A percentile compares a stretch with the other conserved stretches of the same genome.
Conservation (phyloP, 1,140 invertebrate species). For the Drosophila tristis region DNA sequence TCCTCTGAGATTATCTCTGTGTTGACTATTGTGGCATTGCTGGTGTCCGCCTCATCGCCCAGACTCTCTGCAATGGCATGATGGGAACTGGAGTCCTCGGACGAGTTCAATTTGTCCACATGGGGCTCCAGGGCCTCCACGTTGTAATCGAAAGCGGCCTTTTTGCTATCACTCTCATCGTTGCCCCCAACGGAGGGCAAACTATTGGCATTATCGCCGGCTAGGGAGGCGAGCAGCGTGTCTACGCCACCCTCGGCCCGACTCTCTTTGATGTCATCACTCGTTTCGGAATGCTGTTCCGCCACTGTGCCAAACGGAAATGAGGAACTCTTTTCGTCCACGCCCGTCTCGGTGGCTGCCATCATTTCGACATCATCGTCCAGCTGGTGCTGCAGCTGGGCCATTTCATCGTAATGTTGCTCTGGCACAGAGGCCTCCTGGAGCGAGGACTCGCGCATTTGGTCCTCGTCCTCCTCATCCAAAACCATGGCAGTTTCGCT, state of each 20-base stretch:
- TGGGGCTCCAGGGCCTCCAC: slow-evolving; percentile 29
- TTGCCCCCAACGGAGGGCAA: slow-evolving; percentile 84
- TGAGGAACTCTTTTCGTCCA: slow-evolving; percentile 82
- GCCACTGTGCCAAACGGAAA: slow-evolving; percentile 73
- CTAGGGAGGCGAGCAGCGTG: slow-evolving; percentile 76
- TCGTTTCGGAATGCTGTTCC: slow-evolving; percentile 75
- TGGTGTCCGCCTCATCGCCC: slow-evolving; percentile 63
- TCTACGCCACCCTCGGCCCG: slow-evolving; percentile 62
- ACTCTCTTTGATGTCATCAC: slow-evolving; percentile 67
- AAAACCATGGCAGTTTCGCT: slow-evolving; percentile 22
- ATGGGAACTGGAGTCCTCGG: slow-evolving; percentile 64
- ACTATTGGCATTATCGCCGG: slow-evolving; percentile 83
- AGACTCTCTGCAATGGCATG: slow-evolving; percentile 67
- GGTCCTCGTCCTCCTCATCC: slow-evolving; percentile 36
- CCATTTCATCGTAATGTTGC: slow-evolving; percentile 40
- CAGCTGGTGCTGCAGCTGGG: slow-evolving; percentile 29
- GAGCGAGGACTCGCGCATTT: slow-evolving; percentile 20
- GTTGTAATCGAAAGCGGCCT: slow-evolving; percentile 68
- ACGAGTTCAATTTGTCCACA: slow-evolving; percentile 63
- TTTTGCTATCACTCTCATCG: slow-evolving; percentile 70
- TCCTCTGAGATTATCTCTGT: slow-evolving; percentile 90
- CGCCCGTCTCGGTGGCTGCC: slow-evolving; percentile 43
- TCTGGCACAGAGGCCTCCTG: slow-evolving; percentile 10
- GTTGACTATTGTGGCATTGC: slow-evolving; percentile 85
- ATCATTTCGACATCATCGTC: slow-evolving; percentile 72